Conservation (phyloP, 2,797 vertebrate genomes). For the Gorsachius magnificus region DNA sequence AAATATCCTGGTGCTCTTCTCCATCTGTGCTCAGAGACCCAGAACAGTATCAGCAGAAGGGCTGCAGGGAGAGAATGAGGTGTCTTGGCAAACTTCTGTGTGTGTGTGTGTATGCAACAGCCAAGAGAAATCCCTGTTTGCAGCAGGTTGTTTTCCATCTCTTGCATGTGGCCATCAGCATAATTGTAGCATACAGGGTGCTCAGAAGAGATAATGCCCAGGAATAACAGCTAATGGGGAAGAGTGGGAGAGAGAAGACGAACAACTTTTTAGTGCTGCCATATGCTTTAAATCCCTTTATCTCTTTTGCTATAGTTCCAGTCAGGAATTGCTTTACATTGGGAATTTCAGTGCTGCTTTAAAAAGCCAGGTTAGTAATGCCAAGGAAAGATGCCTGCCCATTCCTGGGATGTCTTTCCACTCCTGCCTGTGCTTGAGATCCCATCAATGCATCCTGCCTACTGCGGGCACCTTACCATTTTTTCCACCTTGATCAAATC, state of each 20-base stretch:
- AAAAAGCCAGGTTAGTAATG: background rate
- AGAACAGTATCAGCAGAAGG: background rate
- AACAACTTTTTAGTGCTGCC: background rate
- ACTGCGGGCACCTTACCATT: background rate
- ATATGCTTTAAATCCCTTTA: background rate
- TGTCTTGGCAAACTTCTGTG: background rate
- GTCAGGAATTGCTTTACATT: background rate
- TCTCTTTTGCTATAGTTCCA: background rate
- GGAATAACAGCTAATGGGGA: background rate
- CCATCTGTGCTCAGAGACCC: background rate
- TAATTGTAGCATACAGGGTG: background rate
- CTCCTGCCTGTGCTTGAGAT: background rate
- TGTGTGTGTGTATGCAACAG: background rate
- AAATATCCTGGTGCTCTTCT: background rate
- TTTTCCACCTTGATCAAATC: background rate
- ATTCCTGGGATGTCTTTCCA: background rate
- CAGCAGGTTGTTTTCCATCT: background rate
- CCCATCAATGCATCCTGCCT: rapidly evolving
- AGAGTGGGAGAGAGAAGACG: background rate
- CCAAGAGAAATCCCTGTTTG: background rate
- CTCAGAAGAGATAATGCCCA: background rate
- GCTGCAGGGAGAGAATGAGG: background rate
- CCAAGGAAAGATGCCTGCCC: background rate
- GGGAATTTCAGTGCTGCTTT: background rate
- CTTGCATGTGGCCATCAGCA: background rate